These are phyloP conservation scores for Limnothrissa miodon DNA, from an alignment of 2,113 vertebrate species.

Conservation along the genomic window DNA sequence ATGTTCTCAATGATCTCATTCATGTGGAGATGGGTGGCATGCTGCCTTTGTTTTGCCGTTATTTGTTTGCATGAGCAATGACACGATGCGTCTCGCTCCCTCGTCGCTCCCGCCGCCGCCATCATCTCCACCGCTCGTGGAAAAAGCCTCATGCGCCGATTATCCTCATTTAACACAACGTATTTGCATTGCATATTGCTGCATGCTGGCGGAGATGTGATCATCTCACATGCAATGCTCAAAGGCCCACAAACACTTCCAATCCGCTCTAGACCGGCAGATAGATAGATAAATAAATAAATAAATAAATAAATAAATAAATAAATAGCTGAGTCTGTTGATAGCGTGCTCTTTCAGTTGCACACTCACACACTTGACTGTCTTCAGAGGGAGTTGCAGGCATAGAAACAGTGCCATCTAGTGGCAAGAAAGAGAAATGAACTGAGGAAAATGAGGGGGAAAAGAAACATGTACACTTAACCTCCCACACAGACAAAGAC, in stretches of 20 bases:
- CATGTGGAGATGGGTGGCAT: background rate
- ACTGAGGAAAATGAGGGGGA: no score
- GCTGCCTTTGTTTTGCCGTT: slow-evolving; percentile 2
- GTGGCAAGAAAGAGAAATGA: slow-evolving; percentile 20
- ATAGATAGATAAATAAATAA: slow-evolving; percentile 7
- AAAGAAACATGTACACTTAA: background rate
- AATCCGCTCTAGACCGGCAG: background rate
- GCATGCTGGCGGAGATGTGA: background rate
- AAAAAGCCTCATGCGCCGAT: background rate
- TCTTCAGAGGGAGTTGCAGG: background rate
- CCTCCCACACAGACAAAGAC: slow-evolving; percentile 8
- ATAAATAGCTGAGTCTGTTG: background rate
- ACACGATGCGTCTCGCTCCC: background rate
- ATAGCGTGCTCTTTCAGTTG: background rate
- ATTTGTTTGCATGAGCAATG: background rate
- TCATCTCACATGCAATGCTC: background rate
- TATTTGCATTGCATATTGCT: background rate
- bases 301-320: slow-evolving; percentile 9
- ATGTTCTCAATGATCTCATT: slow-evolving; percentile 15
- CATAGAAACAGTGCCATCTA: slow-evolving; percentile 43
- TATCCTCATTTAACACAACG: slow-evolving; percentile 2
- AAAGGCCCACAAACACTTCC: slow-evolving; percentile 2
- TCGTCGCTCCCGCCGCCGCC: no score
- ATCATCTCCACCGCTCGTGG: background rate
- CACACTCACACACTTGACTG: background rate